Conservation (phyloP, 2,113 vertebrate genomes). For the Coryphaenoides rupestris region DNA sequence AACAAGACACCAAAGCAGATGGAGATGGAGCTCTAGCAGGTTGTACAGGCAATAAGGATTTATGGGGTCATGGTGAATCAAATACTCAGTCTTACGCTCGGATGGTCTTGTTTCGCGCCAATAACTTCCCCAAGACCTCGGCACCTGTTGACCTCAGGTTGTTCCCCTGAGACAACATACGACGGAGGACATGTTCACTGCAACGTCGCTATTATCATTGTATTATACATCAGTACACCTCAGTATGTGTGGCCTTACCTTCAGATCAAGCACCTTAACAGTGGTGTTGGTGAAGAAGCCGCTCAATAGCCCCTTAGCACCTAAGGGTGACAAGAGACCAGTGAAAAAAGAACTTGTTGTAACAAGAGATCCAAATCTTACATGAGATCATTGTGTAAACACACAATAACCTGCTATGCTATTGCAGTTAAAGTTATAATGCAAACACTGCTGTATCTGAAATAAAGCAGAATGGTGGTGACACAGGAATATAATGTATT, state of each 20-base stretch:
- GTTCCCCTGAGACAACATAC: slow-evolving; percentile 81
- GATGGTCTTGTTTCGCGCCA: slow-evolving; percentile 83
- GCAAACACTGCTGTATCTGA: no score
- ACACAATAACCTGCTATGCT: not conserved
- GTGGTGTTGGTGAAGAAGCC: slow-evolving; percentile 83
- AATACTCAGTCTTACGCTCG: slow-evolving; percentile 78
- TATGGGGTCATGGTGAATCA: no score
- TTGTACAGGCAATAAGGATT: no score
- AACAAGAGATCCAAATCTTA: not conserved
- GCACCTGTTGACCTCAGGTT: slow-evolving; percentile 82
- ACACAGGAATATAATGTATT: no score
- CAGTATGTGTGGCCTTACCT: slow-evolving; percentile 71
- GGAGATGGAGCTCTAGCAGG: not conserved
- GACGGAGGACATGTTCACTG: not conserved
- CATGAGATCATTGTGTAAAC: not conserved
- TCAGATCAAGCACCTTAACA: slow-evolving; percentile 82
- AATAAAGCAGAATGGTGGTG: no score
- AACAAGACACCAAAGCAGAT: not conserved
- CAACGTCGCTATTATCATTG: not conserved
- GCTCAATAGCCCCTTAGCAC: slow-evolving; percentile 75
- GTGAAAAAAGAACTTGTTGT: not conserved
- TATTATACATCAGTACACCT: not conserved
- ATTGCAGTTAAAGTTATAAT: no score
- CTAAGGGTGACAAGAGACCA: slow-evolving; percentile 57
- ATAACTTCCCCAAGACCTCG: slow-evolving; percentile 81